A percentile compares a stretch with the other conserved stretches of the same genome.
Conservation (phyloP, 2,113 vertebrate species). For the human (Homo sapiens) region DNA sequence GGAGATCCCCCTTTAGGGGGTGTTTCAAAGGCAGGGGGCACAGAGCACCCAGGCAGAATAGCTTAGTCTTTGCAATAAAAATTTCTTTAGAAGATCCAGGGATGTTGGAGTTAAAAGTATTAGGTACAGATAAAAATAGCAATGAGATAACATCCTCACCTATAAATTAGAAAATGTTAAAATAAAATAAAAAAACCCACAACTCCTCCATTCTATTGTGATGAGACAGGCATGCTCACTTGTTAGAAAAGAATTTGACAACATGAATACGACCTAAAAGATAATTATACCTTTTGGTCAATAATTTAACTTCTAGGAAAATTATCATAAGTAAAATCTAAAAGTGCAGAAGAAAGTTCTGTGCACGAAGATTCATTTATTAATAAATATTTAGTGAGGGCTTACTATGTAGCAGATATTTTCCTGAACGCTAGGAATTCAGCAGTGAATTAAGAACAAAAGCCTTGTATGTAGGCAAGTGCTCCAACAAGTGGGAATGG, state of each 20-base stretch:
- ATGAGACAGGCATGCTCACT: not conserved
- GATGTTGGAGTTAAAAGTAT: not conserved
- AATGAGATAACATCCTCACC: not conserved
- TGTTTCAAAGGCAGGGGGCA: not conserved
- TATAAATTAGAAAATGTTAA: not conserved
- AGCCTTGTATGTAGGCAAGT: not conserved
- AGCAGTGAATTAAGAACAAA: not conserved
- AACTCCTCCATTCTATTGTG: not conserved
- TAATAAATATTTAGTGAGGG: slow-evolving; percentile 25
- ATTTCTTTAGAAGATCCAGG: not conserved
- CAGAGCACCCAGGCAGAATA: not conserved
- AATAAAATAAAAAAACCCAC: not conserved
- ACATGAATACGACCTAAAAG: slow-evolving; percentile 35
- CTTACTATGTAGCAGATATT: not conserved
- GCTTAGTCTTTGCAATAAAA: not conserved
- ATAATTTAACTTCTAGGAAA: slow-evolving; percentile 54
- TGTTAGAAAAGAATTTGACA: slow-evolving; percentile 55
- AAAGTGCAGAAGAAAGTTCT: not conserved
- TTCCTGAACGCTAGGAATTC: not conserved
- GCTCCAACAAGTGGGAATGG: not conserved
- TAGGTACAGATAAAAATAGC: slow-evolving; percentile 16
- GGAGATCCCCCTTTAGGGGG: rapidly evolving
- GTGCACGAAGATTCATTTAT: slow-evolving; percentile 12
- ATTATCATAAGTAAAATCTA: slow-evolving; percentile 50
- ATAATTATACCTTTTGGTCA: slow-evolving; percentile 48